Base-by-base conservation (phyloP, 2,888 invertebrate genomes). In the Electrophaes corylata region DNA sequence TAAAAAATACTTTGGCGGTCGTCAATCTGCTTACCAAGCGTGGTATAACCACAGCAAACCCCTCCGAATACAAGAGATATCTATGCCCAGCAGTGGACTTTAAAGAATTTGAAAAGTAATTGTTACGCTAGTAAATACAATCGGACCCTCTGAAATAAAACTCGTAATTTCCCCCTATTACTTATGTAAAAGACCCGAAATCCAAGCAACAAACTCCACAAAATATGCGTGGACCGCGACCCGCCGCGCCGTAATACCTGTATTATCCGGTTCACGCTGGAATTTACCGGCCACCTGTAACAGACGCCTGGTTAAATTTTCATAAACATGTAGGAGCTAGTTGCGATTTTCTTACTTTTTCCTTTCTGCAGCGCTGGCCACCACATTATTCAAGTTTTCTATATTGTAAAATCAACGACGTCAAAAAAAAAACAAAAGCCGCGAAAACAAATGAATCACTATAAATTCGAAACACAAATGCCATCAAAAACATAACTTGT, bases 231-330 rank as follows among this genome's bases (percentile, higher is more conserved):
- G 4, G 49, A 14, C 29, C 51, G 52, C 61, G 62, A 49, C 71
- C 68, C 68, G 69, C 66, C n/a, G 65, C n/a, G n/a, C n/a, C n/a
- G 10, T 67, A 75, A 74, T 72, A 62, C 71, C 64, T 55, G 76
- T 65, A 74, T 79, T 78, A 83, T 76, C 81, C 83, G 80, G 79
- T 58, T 69, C 60, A 60, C 64, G 63, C 71, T 69, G 71, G 80
- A 79, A 81, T 82, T 81, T 81, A 86, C 82, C 81, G 82, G 79
- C 86, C 86, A 87, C 87, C 87, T 86, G 86, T 86, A 81, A 81
- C 75, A 71, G 71, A 62, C 29, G 64, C 64, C 64, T 72, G 71
- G 75, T 84, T 73, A 84, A 81, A 86, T 83, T 85, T 86, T 83
- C 83, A 86, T 81, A 73, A 71, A 74, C 65, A 14, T 6, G 16